Evolutionary conservation across 2,888 invertebrate species (phyloP).

Genomic region (Cephus rjabovi): DNA sequence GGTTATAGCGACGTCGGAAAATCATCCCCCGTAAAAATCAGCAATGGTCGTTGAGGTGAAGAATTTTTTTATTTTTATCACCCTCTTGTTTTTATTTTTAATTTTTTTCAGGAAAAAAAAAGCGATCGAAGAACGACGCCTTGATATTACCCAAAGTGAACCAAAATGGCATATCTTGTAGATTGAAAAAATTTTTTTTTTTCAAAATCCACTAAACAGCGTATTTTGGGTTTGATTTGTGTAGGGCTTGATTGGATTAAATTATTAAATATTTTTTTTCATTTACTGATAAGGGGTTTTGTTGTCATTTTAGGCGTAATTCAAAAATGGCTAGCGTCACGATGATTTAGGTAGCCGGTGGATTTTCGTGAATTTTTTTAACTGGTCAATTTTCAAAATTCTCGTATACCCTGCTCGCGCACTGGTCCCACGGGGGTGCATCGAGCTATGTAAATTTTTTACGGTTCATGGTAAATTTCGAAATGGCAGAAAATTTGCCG

Average conservation of each 20-base stretch:
- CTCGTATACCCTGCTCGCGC: neutral
- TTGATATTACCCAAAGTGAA: neutral
- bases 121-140: too few relatives aligned
- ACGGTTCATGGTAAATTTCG: slow-evolving; percentile 41
- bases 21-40: neutral
- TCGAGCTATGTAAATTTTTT: neutral
- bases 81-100: too few relatives aligned
- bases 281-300: neutral
- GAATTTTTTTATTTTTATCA: too few relatives aligned
- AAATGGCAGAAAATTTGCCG: slow-evolving; percentile 59
- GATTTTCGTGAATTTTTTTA: neutral
- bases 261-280: neutral
- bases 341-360: too few relatives aligned
- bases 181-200: neutral
- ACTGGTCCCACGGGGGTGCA: neutral
- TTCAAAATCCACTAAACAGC: neutral
- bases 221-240: neutral
- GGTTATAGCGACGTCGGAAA: neutral
- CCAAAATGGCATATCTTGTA: neutral
- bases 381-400: neutral
- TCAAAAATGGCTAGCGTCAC: neutral
- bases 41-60: too few relatives aligned
- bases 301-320: neutral
- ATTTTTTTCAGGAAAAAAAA: neutral
- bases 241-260: neutral